Conservation (phyloP, 2,797 vertebrate species). For the Danio kyathit region DNA sequence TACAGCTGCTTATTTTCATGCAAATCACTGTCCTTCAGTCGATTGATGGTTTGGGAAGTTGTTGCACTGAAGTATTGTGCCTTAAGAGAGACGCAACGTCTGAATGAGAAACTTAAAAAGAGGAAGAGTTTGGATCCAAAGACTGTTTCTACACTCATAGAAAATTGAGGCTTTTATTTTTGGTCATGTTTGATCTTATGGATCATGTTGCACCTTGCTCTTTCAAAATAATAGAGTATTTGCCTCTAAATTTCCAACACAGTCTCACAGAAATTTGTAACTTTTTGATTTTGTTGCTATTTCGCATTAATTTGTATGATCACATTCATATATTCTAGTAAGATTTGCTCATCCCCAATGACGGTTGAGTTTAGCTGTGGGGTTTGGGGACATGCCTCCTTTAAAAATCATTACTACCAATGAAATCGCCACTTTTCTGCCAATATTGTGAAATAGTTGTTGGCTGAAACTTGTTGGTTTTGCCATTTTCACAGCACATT, state of each 20-base stretch:
- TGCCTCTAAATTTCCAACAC: background rate
- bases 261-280: background rate
- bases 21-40: conserved; percentile 48
- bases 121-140: conserved; percentile 71
- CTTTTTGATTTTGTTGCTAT: too few relatives aligned
- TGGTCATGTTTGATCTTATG: background rate
- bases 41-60: conserved; percentile 66
- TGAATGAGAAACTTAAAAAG: conserved; percentile 71
- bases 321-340: too few relatives aligned
- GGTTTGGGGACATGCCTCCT: too few relatives aligned
- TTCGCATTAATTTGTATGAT: too few relatives aligned
- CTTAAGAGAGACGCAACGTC: conserved; percentile 86
- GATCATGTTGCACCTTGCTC: conserved; percentile 8
- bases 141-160: conserved; percentile 39
- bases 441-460: too few relatives aligned
- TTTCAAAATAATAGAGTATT: conserved; percentile 1
- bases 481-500: background rate
- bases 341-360: too few relatives aligned
- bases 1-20: conserved; percentile 55
- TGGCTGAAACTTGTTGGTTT: background rate
- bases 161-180: conserved; percentile 19
- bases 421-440: too few relatives aligned
- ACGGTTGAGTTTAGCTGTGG: too few relatives aligned
- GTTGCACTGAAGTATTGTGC: conserved; percentile 86
- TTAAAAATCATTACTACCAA: too few relatives aligned